A percentile compares a stretch with the other conserved stretches of the same genome.
Evolutionary conservation across 2,888 invertebrate species (phyloP).

Genomic region (Galerucella nymphaeae): DNA sequence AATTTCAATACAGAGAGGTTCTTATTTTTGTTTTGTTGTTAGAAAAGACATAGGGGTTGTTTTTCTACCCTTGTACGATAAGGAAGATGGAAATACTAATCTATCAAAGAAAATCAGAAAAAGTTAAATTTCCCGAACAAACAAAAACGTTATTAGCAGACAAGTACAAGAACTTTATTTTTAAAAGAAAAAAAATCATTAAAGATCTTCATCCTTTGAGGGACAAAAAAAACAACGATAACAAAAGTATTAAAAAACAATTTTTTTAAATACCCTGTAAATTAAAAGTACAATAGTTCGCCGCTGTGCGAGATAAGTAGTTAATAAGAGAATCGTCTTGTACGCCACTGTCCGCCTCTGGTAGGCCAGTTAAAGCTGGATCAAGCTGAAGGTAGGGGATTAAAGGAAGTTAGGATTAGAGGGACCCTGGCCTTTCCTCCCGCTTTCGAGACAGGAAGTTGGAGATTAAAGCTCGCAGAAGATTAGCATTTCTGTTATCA

Average conservation of each 20-base stretch:
- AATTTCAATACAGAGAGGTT: neutral
- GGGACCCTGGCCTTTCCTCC: conserved; percentile 62
- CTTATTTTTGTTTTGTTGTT: no score
- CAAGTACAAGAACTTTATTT: no score
- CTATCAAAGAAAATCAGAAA: no score
- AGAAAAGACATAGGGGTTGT: no score
- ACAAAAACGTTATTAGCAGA: no score
- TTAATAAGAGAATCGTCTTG: conserved; percentile 12
- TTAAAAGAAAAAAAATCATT: no score
- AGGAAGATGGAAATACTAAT: no score
- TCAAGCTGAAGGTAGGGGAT: conserved; percentile 66
- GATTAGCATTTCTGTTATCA: conserved; percentile 65
- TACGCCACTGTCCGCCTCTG: conserved; percentile 52
- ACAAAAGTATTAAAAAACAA: neutral
- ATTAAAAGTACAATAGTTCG: neutral
- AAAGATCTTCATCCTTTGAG: no score
- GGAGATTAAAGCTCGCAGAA: conserved; percentile 62
- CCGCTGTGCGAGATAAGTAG: conserved; percentile 14
- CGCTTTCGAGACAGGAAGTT: conserved; percentile 62
- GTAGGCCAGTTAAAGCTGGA: conserved; percentile 66
- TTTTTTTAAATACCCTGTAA: neutral
- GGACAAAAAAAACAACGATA: no score
- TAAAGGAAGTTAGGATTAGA: conserved; percentile 66
- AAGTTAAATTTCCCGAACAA: no score
- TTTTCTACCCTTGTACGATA: no score